Conservation (phyloP, 2,888 invertebrate genomes). For the Dryobota labecula region DNA sequence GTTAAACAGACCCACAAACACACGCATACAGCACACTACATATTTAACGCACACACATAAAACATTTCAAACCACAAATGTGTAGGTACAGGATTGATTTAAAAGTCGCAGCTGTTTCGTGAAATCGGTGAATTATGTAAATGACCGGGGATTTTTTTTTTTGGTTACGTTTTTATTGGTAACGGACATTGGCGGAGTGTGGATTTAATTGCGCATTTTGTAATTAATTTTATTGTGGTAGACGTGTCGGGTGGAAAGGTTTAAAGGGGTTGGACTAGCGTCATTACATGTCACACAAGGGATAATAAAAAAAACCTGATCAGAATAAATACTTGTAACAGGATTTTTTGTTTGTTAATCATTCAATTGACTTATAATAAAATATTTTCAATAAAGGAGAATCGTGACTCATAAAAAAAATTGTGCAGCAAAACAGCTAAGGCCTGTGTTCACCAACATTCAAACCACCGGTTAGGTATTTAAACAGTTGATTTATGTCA, state of each 20-base stretch:
- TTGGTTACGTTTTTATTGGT: slow-evolving; percentile 56
- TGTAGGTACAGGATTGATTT: slow-evolving; percentile 62
- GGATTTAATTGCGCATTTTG: slow-evolving; percentile 61
- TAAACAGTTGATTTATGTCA: no score
- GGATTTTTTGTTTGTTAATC: background rate
- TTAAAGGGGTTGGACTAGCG: slow-evolving; percentile 24
- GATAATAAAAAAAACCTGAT: background rate
- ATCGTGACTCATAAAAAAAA: background rate
- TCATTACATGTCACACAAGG: slow-evolving; percentile 28
- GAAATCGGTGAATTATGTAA: slow-evolving; percentile 67
- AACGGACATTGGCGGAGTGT: slow-evolving; percentile 44
- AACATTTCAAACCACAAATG: slow-evolving; percentile 62
- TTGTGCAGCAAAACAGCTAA: background rate
- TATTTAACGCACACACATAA: slow-evolving; percentile 52
- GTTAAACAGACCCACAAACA: slow-evolving; percentile 69
- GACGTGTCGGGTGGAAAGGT: slow-evolving; percentile 3
- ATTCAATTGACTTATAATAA: background rate
- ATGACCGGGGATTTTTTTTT: slow-evolving; percentile 46
- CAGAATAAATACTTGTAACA: background rate
- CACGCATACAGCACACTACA: slow-evolving; percentile 12
- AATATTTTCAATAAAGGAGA: background rate
- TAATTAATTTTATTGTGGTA: slow-evolving; percentile 58
- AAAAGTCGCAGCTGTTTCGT: slow-evolving; percentile 63
- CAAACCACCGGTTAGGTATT: no score
- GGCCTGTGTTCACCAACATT: no score